Conservation (phyloP, 2,797 vertebrate genomes). For the Emys orbicularis region DNA sequence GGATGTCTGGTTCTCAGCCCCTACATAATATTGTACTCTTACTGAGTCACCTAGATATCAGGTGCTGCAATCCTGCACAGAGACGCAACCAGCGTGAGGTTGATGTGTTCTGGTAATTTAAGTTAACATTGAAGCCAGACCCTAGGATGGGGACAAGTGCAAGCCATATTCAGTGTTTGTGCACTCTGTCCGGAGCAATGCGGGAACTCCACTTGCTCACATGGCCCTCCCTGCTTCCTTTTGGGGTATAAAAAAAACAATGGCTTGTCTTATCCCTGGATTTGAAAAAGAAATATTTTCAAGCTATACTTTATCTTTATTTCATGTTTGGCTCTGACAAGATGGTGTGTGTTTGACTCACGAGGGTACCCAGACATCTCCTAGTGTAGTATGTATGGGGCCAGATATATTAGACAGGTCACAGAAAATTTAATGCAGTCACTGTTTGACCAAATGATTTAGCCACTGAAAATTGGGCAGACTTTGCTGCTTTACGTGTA, state of each 20-base stretch:
- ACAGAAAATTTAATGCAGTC: not conserved
- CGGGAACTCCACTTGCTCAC: fast-evolving
- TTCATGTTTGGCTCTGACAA: not conserved
- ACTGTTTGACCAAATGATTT: not conserved
- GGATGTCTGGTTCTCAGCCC: not conserved
- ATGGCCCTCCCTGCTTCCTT: fast-evolving
- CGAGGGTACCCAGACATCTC: not conserved
- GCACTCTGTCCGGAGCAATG: not conserved
- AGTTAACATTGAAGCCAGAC: not conserved
- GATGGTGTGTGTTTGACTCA: fast-evolving
- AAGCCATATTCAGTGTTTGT: fast-evolving
- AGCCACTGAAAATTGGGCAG: not conserved
- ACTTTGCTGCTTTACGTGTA: not conserved
- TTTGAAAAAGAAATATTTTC: not conserved
- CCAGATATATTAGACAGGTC: not conserved
- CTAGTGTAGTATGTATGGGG: not conserved
- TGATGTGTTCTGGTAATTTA: not conserved
- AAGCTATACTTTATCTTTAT: not conserved
- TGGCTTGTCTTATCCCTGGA: not conserved
- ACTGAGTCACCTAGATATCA: not conserved
- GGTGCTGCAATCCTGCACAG: not conserved
- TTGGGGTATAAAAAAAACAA: not conserved
- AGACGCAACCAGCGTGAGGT: not conserved
- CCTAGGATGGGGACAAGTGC: not conserved
- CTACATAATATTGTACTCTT: not conserved